These are phyloP conservation scores for Etheostoma nigrum DNA, from an alignment of 2,797 vertebrate species.

Conservation along the genomic window DNA sequence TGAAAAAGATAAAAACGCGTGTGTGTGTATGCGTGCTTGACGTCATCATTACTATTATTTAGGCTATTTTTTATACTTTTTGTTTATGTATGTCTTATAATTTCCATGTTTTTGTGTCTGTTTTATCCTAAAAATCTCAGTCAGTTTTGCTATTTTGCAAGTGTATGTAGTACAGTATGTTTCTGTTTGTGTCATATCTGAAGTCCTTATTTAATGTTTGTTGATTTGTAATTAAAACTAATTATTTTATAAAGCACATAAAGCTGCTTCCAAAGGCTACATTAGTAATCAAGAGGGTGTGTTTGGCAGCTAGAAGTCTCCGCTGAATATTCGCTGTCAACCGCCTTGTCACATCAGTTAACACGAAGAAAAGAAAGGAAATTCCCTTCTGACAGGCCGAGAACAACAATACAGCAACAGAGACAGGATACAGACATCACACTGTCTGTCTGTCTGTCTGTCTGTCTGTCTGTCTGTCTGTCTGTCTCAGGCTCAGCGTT, in stretches of 20 bases:
- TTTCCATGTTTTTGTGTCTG: too few species aligned
- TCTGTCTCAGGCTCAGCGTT: slow-evolving; percentile 1
- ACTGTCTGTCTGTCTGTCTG: neutral
- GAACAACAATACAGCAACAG: slow-evolving; percentile 17
- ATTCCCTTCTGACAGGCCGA: slow-evolving; percentile 16
- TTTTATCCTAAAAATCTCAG: neutral
- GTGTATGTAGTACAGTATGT: neutral
- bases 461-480: neutral
- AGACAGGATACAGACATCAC: neutral
- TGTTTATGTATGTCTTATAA: too few species aligned
- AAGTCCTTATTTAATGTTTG: neutral
- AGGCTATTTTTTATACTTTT: too few species aligned
- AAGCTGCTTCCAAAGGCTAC: neutral
- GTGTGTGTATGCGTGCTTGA: too few species aligned
- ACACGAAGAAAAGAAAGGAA: slow-evolving; percentile 6
- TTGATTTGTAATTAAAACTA: neutral
- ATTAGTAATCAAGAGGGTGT: neutral
- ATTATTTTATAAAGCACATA: too few species aligned
- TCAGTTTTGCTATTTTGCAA: neutral
- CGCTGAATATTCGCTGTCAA: slow-evolving; percentile 9
- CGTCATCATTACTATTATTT: too few species aligned
- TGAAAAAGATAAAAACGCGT: too few species aligned
- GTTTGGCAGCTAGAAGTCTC: slow-evolving; percentile 7
- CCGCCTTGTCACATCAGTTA: slow-evolving; percentile 10
- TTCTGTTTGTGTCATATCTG: neutral